Conservation (phyloP, 2,113 vertebrate genomes). For the Ursus arctos region DNA sequence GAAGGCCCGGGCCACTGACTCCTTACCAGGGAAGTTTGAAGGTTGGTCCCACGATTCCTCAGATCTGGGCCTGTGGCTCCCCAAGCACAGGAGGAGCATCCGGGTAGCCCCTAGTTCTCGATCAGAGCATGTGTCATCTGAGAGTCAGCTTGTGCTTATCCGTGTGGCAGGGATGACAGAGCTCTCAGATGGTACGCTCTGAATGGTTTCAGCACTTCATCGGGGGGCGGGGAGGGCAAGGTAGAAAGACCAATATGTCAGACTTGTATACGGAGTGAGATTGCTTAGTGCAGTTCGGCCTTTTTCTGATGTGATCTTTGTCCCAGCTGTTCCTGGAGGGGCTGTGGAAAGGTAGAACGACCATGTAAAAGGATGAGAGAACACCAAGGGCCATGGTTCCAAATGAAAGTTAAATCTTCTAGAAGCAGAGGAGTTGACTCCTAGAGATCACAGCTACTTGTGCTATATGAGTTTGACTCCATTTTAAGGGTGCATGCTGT, state of each 20-base stretch:
- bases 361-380: background rate
- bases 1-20: conserved; percentile 91
- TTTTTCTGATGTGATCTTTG: background rate
- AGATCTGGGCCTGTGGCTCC: background rate
- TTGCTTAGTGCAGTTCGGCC: background rate
- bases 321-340: background rate
- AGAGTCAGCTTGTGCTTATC: background rate
- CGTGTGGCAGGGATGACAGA: background rate
- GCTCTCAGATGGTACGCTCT: background rate
- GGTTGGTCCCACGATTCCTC: conserved; percentile 86
- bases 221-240: too few relatives aligned
- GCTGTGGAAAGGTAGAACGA: background rate
- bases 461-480: background rate
- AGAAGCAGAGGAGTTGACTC: background rate
- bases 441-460: background rate
- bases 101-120: background rate
- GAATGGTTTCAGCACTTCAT: background rate
- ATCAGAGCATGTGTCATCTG: background rate
- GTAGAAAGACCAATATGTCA: background rate
- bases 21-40: conserved; percentile 93
- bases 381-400: background rate
- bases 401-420: background rate
- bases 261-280: background rate
- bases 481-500: background rate
- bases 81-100: background rate